Evolutionary conservation across 92 coral and sea anemone genomes (phyloP), one percentile per base, ranked within the genome.

Genomic region (Metridium senile): DNA sequence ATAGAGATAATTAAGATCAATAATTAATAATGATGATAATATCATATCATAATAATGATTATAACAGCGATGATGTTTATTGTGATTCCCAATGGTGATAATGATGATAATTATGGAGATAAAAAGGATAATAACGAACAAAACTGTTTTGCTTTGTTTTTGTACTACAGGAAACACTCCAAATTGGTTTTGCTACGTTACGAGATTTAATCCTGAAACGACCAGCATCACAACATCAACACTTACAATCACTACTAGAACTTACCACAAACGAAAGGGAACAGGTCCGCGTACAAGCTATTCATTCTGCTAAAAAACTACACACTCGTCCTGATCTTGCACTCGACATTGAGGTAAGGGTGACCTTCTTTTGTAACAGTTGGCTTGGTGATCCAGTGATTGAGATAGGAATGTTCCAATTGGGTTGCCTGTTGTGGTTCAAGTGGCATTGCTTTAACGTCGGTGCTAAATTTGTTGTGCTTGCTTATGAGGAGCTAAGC

Each of bases 211-310:
- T 87, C 53, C 74, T 89, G n/a, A 93, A 96, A 72, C 90, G 97
- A 21, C 99, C 97, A 23, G 99, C 99, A 26, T 83, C 90, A 62
- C 99, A 96, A 30, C 79, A 72, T 20, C 91, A 89, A 23, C 82
- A 84, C 78, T 83, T 96, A 23, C 90, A 92, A 66, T 77, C 93
- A n/a, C 81, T 96, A 43, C 74, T 96, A 28, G 97, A 96, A 54
- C 90, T 96, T 1, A 87, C 96, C 1, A 73, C 93, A n/a, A 88
- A 87, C 35, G 90, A 82, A 35, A 92, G 87, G 69, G 99, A 96
- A 59, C 93, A 96, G 47, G 99, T 96, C 43, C 82, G 99, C 18
- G 97, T 92, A 1, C 99, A 96, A 77, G 99, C 97, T 30, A 96
- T 96, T 30, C 99, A 96, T 71, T 88, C 99, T n/a, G 92, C 94